Evolutionary conservation across 2,888 invertebrate species (phyloP), one percentile per base, ranked within the genome.

Genomic region (Ochropleura leucogaster): DNA sequence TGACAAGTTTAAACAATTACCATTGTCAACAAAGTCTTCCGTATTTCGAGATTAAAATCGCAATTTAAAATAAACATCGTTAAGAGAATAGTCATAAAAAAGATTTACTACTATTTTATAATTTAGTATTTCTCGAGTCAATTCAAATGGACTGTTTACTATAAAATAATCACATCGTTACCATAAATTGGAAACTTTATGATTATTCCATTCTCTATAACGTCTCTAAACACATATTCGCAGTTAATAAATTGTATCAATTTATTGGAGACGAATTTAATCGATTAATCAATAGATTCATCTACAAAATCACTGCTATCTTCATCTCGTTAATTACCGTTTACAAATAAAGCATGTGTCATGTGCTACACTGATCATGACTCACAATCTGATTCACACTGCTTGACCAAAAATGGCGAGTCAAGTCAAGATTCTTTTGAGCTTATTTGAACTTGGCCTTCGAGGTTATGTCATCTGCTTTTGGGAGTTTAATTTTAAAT

Each of bases 381-480:
- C 53, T 87, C 87, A 88, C 55, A 30, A 30, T 47, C 68, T 87
- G 87, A 87, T 65, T 87, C 88, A 88, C 86, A 82, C 55, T 68
- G 84, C 79, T 68, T 81, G 71, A 72, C 87, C 88, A 85, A 84
- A 87, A 82, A 83, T 80, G 87, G 88, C 71, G 18, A 59, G 71
- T 65, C 78, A 70, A 74, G 71, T 68, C 69, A 66, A 85, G 77
- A 80, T 72, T 79, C 72, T 85, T 86, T 77, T 82, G 71, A 65
- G 73, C 79, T 83, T 84, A 86, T 86, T 80, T 87, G 87, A 87
- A 82, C 87, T 87, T 87, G 87, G 73, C 88, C 87, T 87, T 82
- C 76, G 5, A 46, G 9, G 72, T 87, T 85, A 82, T 80, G 65
- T 85, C 77, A 85, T 78, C 72, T 84, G 68, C 68, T 66, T 72